phyloP scores from a whole-genome alignment of 2,113 vertebrate genomes.

The Eleginops maclovinus region DNA sequence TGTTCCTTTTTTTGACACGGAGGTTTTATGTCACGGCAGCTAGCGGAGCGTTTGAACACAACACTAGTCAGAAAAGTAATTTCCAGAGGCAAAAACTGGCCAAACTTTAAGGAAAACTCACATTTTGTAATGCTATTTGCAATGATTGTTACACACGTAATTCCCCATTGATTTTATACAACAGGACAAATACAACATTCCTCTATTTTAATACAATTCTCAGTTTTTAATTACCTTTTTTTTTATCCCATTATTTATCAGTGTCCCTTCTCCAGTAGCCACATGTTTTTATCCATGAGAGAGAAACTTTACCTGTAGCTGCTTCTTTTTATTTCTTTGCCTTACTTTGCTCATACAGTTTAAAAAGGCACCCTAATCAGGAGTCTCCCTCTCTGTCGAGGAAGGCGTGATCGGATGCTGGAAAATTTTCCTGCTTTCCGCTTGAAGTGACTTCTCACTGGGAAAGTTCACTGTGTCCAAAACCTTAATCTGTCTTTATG shows the following conservation, averaged over 20 bases:
- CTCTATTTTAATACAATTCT: too few species aligned
- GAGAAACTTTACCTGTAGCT: background rate
- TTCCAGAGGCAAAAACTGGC: constrained; percentile 7
- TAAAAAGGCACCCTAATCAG: constrained; percentile 3
- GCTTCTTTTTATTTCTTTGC: constrained; percentile 4
- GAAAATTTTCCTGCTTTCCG: constrained; percentile 25
- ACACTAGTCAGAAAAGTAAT: constrained; percentile 6
- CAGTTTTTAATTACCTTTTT: constrained; percentile 24
- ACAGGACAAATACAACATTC: too few species aligned
- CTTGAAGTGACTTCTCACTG: constrained; percentile 39
- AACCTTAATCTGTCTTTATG: constrained; percentile 44
- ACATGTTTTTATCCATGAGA: constrained; percentile 2
- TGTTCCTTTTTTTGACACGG: constrained; percentile 12
- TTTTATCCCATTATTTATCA: constrained; percentile 3
- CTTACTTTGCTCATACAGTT: background rate
- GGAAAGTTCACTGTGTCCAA: constrained; percentile 35
- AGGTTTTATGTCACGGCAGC: constrained; percentile 7
- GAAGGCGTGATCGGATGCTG: constrained; percentile 16
- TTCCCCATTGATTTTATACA: background rate
- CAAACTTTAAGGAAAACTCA: constrained; percentile 23
- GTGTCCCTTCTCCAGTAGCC: background rate
- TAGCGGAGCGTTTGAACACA: constrained; percentile 7
- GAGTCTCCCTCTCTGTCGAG: background rate
- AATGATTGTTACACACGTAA: background rate
- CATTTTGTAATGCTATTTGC: background rate